Conservation (phyloP, 2,797 vertebrate genomes). For the Benthosema pterotum region DNA sequence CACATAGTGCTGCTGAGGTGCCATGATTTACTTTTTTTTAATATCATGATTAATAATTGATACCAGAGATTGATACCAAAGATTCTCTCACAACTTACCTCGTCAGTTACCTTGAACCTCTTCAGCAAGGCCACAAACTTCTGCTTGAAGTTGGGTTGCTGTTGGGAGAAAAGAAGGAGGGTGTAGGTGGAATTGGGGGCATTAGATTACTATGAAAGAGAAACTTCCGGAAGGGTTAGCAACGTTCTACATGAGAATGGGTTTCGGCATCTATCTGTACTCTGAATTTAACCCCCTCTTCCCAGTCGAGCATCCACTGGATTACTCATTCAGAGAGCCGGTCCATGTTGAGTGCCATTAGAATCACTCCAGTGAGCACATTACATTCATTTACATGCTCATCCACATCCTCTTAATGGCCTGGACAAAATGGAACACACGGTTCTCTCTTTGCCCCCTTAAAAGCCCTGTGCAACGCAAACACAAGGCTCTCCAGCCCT, state of each 20-base stretch:
- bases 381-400: slow-evolving; percentile 62
- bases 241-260: slow-evolving; percentile 33
- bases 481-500: slow-evolving; percentile 34
- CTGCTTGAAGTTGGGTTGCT: slow-evolving; percentile 89
- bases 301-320: slow-evolving; percentile 48
- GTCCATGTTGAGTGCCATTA: slow-evolving; percentile 64
- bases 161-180: slow-evolving; percentile 25
- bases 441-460: slow-evolving; percentile 45
- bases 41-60: too few species aligned
- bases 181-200: background rate
- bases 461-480: slow-evolving; percentile 56
- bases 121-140: slow-evolving; percentile 87
- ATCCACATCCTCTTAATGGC: slow-evolving; percentile 68
- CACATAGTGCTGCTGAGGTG: too few species aligned
- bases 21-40: too few species aligned
- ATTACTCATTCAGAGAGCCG: slow-evolving; percentile 65
- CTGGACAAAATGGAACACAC: slow-evolving; percentile 57
- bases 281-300: slow-evolving; percentile 41
- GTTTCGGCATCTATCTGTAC: slow-evolving; percentile 35
- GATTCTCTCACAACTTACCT: slow-evolving; percentile 71
- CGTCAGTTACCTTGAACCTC: slow-evolving; percentile 86
- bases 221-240: slow-evolving; percentile 1
- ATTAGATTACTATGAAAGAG: slow-evolving; percentile 12
- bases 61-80: background rate
- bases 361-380: slow-evolving; percentile 56